Evolutionary conservation across 2,797 vertebrate genomes (phyloP).

Genomic region (Oryzias dopingdopingensis): DNA sequence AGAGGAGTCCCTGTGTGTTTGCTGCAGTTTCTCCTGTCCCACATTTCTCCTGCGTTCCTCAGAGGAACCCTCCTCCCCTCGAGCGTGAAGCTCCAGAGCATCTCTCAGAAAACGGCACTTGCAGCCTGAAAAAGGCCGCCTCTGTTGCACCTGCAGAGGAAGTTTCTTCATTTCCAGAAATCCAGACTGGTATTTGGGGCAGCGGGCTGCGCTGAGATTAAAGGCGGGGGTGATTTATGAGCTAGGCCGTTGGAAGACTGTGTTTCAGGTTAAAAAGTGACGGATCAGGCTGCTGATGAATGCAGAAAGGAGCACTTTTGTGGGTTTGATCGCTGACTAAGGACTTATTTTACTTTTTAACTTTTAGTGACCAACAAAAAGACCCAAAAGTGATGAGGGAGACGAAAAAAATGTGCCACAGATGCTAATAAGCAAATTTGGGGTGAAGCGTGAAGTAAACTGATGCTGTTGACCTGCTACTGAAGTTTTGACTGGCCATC

Average conservation of each 20-base stretch:
- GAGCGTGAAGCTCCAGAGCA: constrained; percentile 15
- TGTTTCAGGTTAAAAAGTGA: constrained; percentile 23
- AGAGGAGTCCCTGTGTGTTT: not conserved
- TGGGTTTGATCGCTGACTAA: not conserved
- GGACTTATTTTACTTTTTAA: not conserved
- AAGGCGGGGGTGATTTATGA: constrained; percentile 63
- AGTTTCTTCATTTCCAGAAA: constrained; percentile 37
- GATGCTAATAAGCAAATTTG: too few species aligned
- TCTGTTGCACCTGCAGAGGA: constrained; percentile 30
- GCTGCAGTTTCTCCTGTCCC: not conserved
- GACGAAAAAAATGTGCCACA: too few species aligned
- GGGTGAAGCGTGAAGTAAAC: too few species aligned
- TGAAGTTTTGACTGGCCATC: constrained; percentile 3
- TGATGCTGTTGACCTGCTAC: not conserved
- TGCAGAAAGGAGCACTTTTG: not conserved
- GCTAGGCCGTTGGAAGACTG: constrained; percentile 3
- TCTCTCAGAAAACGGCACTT: constrained; percentile 7
- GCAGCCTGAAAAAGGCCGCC: constrained; percentile 4
- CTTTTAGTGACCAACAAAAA: not conserved
- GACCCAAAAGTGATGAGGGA: too few species aligned
- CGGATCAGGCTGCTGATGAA: not conserved
- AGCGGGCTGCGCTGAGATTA: constrained; percentile 35
- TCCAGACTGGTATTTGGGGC: constrained; percentile 24
- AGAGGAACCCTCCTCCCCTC: constrained; percentile 6
- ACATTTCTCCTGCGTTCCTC: constrained; percentile 12